Evolutionary conservation across 1,140 invertebrate species (phyloP).

Genomic region (Danaus plexippus): DNA sequence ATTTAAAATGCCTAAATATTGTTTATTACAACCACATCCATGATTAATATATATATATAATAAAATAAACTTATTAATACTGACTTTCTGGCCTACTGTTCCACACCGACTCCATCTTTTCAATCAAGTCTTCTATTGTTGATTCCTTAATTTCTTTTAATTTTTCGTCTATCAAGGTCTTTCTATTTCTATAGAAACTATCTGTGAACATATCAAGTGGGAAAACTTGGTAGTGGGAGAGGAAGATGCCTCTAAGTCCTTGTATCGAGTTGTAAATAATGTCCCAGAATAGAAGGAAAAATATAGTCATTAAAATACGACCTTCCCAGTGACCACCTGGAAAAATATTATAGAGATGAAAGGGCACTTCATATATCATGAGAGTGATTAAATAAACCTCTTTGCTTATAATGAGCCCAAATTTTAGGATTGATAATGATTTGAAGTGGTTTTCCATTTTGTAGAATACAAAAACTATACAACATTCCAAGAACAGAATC

Average conservation of each 20-base stretch:
- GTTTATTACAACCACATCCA: too few species aligned
- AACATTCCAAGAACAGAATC: too few species aligned
- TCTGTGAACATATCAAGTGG: slow-evolving; percentile 79
- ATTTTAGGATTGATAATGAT: too few species aligned
- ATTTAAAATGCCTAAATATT: too few species aligned
- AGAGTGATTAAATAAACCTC: too few species aligned
- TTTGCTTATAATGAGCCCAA: too few species aligned
- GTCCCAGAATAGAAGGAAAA: slow-evolving; percentile 83
- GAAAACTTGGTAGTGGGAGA: slow-evolving; percentile 75
- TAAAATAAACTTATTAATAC: slow-evolving; percentile 16
- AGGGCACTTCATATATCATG: too few species aligned
- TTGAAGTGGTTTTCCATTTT: too few species aligned
- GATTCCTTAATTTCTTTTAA: slow-evolving; percentile 60
- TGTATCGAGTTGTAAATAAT: slow-evolving; percentile 77
- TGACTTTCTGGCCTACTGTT: slow-evolving; percentile 49
- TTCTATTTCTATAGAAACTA: slow-evolving; percentile 77
- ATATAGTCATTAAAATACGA: slow-evolving; percentile 75
- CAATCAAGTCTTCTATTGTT: slow-evolving; percentile 50
- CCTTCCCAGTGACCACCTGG: slow-evolving; percentile 79
- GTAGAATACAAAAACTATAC: too few species aligned
- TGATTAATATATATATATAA: neutral
- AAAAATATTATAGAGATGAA: slow-evolving; percentile 15
- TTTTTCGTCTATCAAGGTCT: slow-evolving; percentile 72
- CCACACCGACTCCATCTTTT: slow-evolving; percentile 55
- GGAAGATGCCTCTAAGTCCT: slow-evolving; percentile 74